Evolutionary conservation across 2,888 invertebrate species (phyloP).

Genomic region (Drosophila mercatorum): DNA sequence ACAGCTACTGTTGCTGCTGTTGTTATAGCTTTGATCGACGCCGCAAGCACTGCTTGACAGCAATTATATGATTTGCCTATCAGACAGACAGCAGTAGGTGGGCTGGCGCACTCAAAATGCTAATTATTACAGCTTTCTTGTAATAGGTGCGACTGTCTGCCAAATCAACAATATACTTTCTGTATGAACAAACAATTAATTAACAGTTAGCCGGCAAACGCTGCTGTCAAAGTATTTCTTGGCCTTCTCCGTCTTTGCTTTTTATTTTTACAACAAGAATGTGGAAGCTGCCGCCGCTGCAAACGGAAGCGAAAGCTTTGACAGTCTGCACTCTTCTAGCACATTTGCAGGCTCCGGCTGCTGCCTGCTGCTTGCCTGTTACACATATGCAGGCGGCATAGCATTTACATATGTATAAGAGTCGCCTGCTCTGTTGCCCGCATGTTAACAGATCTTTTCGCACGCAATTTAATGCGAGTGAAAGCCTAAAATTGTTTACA

Average conservation of each 20-base stretch:
- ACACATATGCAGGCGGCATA: slow-evolving; percentile 6
- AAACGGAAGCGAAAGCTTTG: slow-evolving; percentile 10
- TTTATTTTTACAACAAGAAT: slow-evolving; percentile 16
- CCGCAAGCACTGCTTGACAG: slow-evolving; percentile 27
- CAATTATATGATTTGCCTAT: slow-evolving; percentile 42
- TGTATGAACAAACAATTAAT: slow-evolving; percentile 16
- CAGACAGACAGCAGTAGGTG: slow-evolving; percentile 38
- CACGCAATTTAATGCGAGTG: slow-evolving; percentile 50
- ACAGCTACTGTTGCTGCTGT: slow-evolving; percentile 2
- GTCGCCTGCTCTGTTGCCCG: slow-evolving; percentile 17
- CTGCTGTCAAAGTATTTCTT: slow-evolving; percentile 8
- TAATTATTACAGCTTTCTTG: slow-evolving; percentile 38
- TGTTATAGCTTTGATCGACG: slow-evolving; percentile 34
- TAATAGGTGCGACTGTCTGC: slow-evolving; percentile 21
- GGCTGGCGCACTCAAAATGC: slow-evolving; percentile 19
- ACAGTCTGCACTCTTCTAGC: slow-evolving; percentile 18
- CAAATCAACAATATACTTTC: slow-evolving; percentile 8
- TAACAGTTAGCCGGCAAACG: slow-evolving; percentile 10
- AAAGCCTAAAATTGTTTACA: slow-evolving; percentile 65
- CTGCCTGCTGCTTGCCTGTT: slow-evolving; percentile 1
- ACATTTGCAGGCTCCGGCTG: slow-evolving; percentile 3
- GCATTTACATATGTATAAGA: slow-evolving; percentile 1
- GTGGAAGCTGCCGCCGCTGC: slow-evolving; percentile 11
- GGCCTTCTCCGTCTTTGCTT: slow-evolving; percentile 8
- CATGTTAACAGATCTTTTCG: slow-evolving; percentile 35